Evolutionary conservation across 2,888 invertebrate genomes (phyloP).

Genomic region (Malachius bipustulatus): DNA sequence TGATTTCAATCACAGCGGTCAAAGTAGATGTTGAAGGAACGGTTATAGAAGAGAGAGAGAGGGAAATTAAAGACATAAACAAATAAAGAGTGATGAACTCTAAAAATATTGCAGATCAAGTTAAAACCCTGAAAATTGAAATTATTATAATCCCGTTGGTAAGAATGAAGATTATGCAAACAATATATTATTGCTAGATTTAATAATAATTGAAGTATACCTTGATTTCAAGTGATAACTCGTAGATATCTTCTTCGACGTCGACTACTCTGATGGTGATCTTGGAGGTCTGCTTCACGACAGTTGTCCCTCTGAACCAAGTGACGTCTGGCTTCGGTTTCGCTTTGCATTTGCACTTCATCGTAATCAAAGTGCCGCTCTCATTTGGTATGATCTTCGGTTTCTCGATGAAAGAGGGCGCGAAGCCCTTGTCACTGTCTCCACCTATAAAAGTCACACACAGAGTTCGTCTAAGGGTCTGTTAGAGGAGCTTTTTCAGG

Average conservation of each 20-base stretch:
- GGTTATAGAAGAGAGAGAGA: too few species aligned
- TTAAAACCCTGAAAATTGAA: too few species aligned
- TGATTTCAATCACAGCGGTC: too few species aligned
- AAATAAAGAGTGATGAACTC: too few species aligned
- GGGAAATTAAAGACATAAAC: too few species aligned
- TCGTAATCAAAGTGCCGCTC: constrained; percentile 89
- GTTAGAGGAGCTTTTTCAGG: constrained; percentile 25
- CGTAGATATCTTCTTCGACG: constrained; percentile 75
- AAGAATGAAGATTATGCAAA: too few species aligned
- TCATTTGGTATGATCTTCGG: constrained; percentile 98
- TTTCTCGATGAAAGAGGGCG: constrained; percentile 96
- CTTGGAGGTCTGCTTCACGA: constrained; percentile 74
- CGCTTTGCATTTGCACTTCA: constrained; percentile 93
- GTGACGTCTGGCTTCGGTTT: constrained; percentile 89
- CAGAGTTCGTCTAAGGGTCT: constrained; percentile 25
- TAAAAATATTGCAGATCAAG: too few species aligned
- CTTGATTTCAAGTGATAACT: constrained; percentile 72
- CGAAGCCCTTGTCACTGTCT: constrained; percentile 84
- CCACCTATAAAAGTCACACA: constrained; percentile 61
- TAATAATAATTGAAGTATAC: constrained; percentile 34
- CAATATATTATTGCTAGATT: constrained; percentile 5
- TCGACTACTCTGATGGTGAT: constrained; percentile 67
- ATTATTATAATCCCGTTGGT: too few species aligned
- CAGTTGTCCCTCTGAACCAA: constrained; percentile 87
- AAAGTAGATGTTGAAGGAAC: too few species aligned